phyloP scores from a whole-genome alignment of 2,888 invertebrate genomes.

The Hoplodrina blanda region DNA sequence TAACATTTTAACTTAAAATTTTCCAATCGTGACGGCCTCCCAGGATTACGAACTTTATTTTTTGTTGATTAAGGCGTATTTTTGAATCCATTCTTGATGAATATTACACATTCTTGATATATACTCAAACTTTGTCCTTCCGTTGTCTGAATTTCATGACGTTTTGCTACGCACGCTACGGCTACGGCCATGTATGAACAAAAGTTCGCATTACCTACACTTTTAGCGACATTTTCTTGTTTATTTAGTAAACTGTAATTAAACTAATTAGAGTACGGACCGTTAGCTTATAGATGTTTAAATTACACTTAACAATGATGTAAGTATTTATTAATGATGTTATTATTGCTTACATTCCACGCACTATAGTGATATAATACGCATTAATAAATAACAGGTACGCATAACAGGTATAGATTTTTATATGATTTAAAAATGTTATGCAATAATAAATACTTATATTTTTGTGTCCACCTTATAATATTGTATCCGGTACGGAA shows the following conservation, averaged over 20 bases:
- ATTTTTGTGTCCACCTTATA: constrained; percentile 1
- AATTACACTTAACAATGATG: constrained; percentile 40
- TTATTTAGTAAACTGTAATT: constrained; percentile 24
- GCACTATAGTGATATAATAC: constrained; percentile 26
- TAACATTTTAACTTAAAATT: too few species aligned
- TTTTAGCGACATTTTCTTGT: constrained; percentile 14
- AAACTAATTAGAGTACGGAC: constrained; percentile 39
- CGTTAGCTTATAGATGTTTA: constrained; percentile 22
- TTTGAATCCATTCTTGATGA: too few species aligned
- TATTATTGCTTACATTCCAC: constrained; percentile 32
- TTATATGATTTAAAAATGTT: constrained; percentile 30
- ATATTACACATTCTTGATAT: too few species aligned
- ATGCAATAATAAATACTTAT: constrained; percentile 33
- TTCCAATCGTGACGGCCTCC: too few species aligned
- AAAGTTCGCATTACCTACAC: neutral
- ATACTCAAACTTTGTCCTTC: too few species aligned
- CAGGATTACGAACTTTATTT: too few species aligned
- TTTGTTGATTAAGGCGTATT: too few species aligned
- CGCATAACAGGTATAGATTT: constrained; percentile 9
- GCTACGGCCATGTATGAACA: constrained; percentile 15
- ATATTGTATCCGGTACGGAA: constrained; percentile 20
- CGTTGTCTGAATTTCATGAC: constrained; percentile 56
- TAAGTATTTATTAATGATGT: constrained; percentile 45
- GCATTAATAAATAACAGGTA: constrained; percentile 19
- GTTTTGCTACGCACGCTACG: constrained; percentile 51